Conservation (phyloP, 2,113 vertebrate genomes). For the Myrmecophaga tridactyla region DNA sequence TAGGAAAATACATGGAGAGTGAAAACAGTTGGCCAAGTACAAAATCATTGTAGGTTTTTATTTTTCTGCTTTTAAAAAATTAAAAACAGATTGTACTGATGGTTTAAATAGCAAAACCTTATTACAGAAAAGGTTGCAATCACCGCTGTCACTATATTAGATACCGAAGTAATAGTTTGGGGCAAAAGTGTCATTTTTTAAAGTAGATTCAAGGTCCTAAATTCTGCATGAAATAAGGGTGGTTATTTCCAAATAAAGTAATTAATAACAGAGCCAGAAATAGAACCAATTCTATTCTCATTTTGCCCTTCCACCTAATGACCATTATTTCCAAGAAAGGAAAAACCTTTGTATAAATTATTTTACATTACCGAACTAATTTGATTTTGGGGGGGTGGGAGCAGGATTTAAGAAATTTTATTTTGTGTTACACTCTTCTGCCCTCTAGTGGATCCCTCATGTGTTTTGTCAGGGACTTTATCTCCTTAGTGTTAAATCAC, state of each 20-base stretch:
- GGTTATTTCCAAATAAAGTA: neutral
- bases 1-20: neutral
- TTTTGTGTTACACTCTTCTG: constrained; percentile 26
- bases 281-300: neutral
- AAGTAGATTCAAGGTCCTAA: neutral
- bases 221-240: neutral
- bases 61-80: neutral
- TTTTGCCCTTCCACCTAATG: neutral
- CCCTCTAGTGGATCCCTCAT: constrained; percentile 26
- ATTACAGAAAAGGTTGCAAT: neutral
- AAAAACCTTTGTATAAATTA: neutral
- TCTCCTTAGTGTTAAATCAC: neutral
- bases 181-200: neutral
- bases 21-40: neutral
- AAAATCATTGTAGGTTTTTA: neutral
- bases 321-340: neutral
- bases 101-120: neutral
- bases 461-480: neutral
- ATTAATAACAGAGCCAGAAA: neutral
- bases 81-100: neutral
- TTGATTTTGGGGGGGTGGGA: neutral
- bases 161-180: neutral
- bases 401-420: neutral
- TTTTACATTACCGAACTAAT: neutral
- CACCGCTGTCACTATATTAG: neutral